phyloP scores from a whole-genome alignment of 2,797 vertebrate genomes.

The Periparus ater region DNA sequence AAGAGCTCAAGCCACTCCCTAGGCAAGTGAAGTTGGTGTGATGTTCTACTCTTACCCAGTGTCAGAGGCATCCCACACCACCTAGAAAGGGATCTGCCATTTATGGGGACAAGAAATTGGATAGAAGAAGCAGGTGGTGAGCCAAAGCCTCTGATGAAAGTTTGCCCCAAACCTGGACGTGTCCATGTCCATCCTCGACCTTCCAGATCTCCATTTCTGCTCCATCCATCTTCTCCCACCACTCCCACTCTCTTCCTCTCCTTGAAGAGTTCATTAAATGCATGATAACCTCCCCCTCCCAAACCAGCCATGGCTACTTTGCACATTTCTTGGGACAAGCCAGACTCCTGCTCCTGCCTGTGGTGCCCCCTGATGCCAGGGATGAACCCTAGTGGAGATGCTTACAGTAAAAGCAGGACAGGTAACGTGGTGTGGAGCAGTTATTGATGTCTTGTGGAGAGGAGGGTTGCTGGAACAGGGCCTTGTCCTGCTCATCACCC shows the following conservation, averaged over 20 bases:
- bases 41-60: not conserved
- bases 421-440: not conserved
- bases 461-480: not conserved
- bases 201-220: not conserved
- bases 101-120: not conserved
- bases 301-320: not conserved
- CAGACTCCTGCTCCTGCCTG: not conserved
- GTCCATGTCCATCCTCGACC: not conserved
- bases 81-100: not conserved
- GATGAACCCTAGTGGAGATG: not conserved
- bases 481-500: not conserved
- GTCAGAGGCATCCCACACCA: not conserved
- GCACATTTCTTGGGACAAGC: not conserved
- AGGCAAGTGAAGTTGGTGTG: not conserved
- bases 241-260: not conserved
- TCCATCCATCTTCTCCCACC: not conserved
- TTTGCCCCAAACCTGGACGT: not conserved
- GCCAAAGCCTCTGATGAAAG: not conserved
- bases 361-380: rapidly evolving
- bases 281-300: not conserved
- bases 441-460: not conserved
- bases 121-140: not conserved
- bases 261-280: slow-evolving; percentile 2
- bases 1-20: not conserved
- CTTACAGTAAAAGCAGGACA: not conserved